Conservation (phyloP, 2,888 invertebrate species). For the Oligia latruncula region DNA sequence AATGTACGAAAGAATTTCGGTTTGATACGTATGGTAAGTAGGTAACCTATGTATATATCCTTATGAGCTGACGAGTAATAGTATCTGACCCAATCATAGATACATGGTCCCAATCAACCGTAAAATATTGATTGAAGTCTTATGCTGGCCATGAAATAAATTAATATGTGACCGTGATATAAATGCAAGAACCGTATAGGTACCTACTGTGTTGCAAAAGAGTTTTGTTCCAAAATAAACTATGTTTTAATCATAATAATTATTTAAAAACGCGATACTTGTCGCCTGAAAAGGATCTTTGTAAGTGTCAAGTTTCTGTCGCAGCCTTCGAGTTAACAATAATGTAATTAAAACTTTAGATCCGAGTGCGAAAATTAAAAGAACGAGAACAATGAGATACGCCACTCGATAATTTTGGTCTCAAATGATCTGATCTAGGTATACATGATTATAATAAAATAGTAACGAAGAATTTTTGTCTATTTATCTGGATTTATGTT, state of each 20-base stretch:
- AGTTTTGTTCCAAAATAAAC: not conserved
- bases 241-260: not conserved
- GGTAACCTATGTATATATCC: not conserved
- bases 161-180: not conserved
- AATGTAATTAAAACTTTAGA: constrained; percentile 58
- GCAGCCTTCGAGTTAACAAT: constrained; percentile 53
- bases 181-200: not conserved
- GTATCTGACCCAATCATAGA: not conserved
- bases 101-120: not conserved
- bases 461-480: too few species aligned
- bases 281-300: constrained; percentile 28
- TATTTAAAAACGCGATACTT: constrained; percentile 15
- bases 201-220: not conserved
- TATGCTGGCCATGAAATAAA: not conserved
- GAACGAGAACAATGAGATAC: constrained; percentile 54
- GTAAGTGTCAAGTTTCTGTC: constrained; percentile 30
- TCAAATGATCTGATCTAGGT: not conserved
- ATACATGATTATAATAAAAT: too few species aligned
- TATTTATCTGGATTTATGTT: too few species aligned
- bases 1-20: not conserved
- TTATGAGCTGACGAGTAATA: not conserved
- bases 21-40: not conserved
- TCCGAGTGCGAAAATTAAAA: constrained; percentile 21
- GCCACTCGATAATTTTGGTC: constrained; percentile 22
- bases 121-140: not conserved